These are phyloP conservation scores for Microcebus jonahi DNA, from an alignment of 2,113 vertebrate genomes.

Conservation along the genomic window DNA sequence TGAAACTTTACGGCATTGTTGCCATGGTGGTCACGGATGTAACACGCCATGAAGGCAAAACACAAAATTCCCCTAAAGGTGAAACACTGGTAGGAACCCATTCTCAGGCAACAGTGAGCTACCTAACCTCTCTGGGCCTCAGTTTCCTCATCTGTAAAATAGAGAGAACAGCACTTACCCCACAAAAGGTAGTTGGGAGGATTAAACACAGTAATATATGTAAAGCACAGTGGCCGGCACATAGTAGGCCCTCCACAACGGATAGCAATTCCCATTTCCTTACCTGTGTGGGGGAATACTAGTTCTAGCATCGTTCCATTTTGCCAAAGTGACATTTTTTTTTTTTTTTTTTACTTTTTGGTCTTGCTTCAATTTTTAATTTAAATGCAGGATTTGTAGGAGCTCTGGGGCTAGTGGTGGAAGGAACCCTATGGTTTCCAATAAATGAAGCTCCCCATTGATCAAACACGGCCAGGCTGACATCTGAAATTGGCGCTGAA, in stretches of 20 bases:
- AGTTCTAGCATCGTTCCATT: neutral
- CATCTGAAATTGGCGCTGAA: neutral
- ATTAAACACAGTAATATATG: neutral
- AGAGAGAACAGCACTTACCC: neutral
- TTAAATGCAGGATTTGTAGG: neutral
- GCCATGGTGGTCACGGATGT: conserved; percentile 61
- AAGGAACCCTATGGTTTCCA: neutral
- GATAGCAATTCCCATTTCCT: neutral
- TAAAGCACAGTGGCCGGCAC: neutral
- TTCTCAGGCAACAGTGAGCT: neutral
- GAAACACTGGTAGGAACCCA: neutral
- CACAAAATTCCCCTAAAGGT: conserved; percentile 3
- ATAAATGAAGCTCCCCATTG: neutral
- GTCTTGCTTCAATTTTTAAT: neutral
- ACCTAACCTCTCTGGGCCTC: neutral
- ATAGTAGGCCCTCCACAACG: rapidly evolving
- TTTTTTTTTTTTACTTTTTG: neutral
- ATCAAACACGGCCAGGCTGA: neutral
- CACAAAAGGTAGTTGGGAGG: neutral
- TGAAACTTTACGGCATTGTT: conserved; percentile 63
- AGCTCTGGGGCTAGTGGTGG: neutral
- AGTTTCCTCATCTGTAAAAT: neutral
- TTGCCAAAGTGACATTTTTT: neutral
- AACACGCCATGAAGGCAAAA: neutral
- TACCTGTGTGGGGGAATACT: neutral